Conservation (phyloP, 2,113 vertebrate genomes). For the Camelus bactrianus region DNA sequence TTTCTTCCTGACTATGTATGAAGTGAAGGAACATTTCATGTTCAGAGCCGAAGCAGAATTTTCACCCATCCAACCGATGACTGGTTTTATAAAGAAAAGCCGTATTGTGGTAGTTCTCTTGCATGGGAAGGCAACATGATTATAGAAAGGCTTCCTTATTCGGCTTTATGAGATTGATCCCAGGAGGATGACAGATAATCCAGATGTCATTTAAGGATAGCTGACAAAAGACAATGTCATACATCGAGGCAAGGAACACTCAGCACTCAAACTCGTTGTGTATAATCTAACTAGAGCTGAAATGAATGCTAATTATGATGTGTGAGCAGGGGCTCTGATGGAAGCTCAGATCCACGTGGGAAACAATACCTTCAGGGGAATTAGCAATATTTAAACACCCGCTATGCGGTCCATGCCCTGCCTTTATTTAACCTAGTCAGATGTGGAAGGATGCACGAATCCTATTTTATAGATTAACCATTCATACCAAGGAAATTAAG, state of each 20-base stretch:
- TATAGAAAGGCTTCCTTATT: background rate
- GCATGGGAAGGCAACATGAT: background rate
- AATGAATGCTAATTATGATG: slow-evolving; percentile 44
- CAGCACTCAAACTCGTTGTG: background rate
- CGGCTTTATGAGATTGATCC: background rate
- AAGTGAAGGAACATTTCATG: background rate
- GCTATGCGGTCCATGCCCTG: background rate
- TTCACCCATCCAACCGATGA: background rate
- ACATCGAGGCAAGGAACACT: slow-evolving; percentile 21
- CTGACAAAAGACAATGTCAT: slow-evolving; percentile 48
- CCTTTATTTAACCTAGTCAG: background rate
- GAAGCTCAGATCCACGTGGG: slow-evolving; percentile 25
- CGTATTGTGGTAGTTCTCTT: background rate
- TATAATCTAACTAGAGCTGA: slow-evolving; percentile 46
- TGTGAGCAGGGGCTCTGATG: slow-evolving; percentile 5
- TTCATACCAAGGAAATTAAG: background rate
- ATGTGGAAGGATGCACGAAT: background rate
- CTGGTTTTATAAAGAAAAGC: background rate
- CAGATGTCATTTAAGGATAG: slow-evolving; percentile 39
- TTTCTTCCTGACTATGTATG: background rate
- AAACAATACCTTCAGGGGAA: background rate
- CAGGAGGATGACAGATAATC: background rate
- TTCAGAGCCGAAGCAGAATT: slow-evolving; percentile 30
- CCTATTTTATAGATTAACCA: background rate
- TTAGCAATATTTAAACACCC: background rate